Evolutionary conservation across 2,113 vertebrate genomes (phyloP), one percentile per base, ranked within the genome.

Genomic region (Eulacestoma nigropectus): DNA sequence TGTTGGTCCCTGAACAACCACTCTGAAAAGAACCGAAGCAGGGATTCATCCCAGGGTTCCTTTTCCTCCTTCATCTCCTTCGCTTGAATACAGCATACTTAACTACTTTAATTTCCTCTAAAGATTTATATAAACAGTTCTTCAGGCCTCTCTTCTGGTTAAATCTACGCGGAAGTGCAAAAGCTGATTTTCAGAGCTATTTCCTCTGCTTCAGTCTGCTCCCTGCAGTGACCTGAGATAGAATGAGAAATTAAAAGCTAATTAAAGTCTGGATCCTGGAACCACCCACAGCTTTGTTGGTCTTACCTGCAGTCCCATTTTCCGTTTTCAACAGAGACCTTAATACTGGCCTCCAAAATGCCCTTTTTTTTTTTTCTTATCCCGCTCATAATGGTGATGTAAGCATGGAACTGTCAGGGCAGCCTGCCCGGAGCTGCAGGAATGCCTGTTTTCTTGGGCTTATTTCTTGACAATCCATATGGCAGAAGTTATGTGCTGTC

Each of bases 41-140:
- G 33, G 83, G 94, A 94, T 96, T 97, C 90, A 91, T 91, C 63
- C 37, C 55, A 83, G 57, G 73, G 77, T 85, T 87, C 84, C 82
- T 90, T 84, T 94, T 94, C 81, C 55, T 89, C 55, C 69, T 91
- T 79, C 19, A 1, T 67, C 87, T 91, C 67, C 42, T 79, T 77
- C 3, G 4, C 82, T 83, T 29, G 19, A 79, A 57, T 65, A 53
- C 59, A 87, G 37, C 75, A 57, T 80, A 55, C 49, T 95, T 83
- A 95, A 95, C 55, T 65, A 41, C 74, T 93, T 91, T 39, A 79
- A 59, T 93, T 94, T 96, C 82, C 79, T 90, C 72, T 80, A 16
- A 79, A 91, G 75, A 74, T 95, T 73, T 83, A 87, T 83, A 63
- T 65, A 90, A 96, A 83, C 79, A 87, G 55, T 47, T 90, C 50